These are phyloP conservation scores for Apamea crenata DNA, from an alignment of 2,888 invertebrate genomes.

Conservation along the genomic window DNA sequence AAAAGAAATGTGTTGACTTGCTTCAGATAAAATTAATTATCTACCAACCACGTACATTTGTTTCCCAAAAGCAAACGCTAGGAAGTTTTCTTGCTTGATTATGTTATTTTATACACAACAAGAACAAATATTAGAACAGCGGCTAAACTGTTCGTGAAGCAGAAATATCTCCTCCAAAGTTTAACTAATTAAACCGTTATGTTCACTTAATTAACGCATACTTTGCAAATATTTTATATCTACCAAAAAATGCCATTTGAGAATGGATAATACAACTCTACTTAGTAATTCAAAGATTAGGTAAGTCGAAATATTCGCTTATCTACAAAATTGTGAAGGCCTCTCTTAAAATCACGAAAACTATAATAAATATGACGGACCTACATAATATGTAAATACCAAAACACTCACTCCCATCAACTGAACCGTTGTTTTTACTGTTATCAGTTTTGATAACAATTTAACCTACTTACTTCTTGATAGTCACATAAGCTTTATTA, in stretches of 20 bases:
- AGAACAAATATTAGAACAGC: constrained; percentile 22
- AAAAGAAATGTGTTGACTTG: background rate
- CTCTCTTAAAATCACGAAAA: background rate
- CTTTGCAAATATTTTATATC: constrained; percentile 2
- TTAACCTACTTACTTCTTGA: constrained; percentile 61
- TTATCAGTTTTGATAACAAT: constrained; percentile 64
- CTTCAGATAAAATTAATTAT: background rate
- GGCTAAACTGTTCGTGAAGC: constrained; percentile 10
- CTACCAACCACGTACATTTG: background rate
- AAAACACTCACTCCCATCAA: constrained; percentile 32
- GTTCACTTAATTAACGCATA: constrained; percentile 1
- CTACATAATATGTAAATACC: background rate
- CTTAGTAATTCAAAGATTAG: background rate
- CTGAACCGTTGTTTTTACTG: constrained; percentile 50
- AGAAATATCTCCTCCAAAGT: constrained; percentile 24
- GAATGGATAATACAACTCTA: background rate
- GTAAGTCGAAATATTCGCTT: background rate
- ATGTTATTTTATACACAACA: constrained; percentile 14
- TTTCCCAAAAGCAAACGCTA: constrained; percentile 4
- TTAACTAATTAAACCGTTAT: constrained; percentile 13
- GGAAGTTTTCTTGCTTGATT: constrained; percentile 12
- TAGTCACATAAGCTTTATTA: constrained; percentile 38
- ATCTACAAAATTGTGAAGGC: background rate
- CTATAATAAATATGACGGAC: background rate
- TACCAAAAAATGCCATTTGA: background rate